Base-by-base conservation (phyloP, 2,113 vertebrate genomes). In the Eclectus roratus region DNA sequence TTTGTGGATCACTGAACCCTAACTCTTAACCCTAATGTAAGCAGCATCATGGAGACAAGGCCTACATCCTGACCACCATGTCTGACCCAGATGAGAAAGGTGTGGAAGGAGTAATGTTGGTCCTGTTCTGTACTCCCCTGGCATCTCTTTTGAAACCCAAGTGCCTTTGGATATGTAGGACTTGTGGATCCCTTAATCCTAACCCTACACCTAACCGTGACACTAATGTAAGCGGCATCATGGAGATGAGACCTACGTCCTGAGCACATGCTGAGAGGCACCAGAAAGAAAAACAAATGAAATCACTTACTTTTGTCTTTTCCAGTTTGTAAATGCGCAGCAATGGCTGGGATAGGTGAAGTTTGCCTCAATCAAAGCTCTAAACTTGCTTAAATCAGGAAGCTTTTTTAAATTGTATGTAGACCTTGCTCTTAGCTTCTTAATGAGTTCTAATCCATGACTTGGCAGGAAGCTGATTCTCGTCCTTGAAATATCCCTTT, bases 261-360 rank as follows among this genome's bases (percentile, higher is more conserved):
- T 35, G 33, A 58, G 21, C 43, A 85, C 71, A 14, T 60, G 65
- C 31, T 83, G 91, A 89, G 72, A 86, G 91, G 35, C 16, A 74
- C 7, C 63, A 72, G 43, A 79, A 92, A 56, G 12, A 49, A 78
- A 88, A 91, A n/a, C 35, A 88, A 65, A 56, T 4, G 7, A 44
- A 65, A 91, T 68, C 97, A 98, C 97, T 98, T 98, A 98, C 97
- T 94, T 89, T 98, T 98, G 95, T 83, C 97, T 97, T 86, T 98
- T 98, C 98, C 98, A 98, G 94, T 98, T 98, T 44, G 97, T 78
- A 93, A 99, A 99, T 43, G 99, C 98, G 82, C 99, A 99, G 97
- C 99, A 99, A 95, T 99, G 99, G 71, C 99, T 99, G 29, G 99
- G 97, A 94, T 99, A 99, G 27, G 99, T 99, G 95, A 99, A 98